These are phyloP conservation scores for Prinia subflava DNA, from an alignment of 2,113 vertebrate genomes.

Conservation along the genomic window DNA sequence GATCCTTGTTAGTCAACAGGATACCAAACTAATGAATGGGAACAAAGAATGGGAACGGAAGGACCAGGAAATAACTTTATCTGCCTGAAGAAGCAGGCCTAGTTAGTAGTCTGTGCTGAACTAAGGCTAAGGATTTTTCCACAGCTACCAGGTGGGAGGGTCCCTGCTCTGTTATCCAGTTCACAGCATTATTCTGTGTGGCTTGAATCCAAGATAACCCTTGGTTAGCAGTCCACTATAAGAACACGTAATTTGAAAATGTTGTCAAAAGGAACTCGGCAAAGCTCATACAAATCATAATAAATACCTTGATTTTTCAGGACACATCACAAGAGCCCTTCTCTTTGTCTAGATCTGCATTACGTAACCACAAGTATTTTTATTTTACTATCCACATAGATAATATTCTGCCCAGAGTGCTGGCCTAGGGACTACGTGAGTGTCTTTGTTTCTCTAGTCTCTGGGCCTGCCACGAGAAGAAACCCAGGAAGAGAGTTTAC, in stretches of 20 bases:
- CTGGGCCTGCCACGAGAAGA: background rate
- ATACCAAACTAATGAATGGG: background rate
- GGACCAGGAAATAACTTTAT: background rate
- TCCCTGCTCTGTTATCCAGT: background rate
- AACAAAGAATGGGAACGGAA: background rate
- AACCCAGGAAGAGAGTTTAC: background rate
- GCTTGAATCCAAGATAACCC: background rate
- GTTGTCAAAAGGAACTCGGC: background rate
- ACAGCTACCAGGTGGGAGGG: background rate
- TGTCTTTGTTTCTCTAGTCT: background rate
- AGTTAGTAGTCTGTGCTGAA: background rate
- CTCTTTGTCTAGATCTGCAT: background rate
- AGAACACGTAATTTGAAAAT: background rate
- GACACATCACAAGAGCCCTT: background rate
- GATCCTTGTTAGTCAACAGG: background rate
- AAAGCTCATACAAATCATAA: background rate
- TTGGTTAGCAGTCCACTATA: background rate
- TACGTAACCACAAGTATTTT: background rate
- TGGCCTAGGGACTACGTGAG: background rate
- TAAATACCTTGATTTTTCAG: background rate
- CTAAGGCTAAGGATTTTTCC: background rate
- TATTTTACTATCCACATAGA: background rate
- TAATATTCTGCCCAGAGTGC: background rate
- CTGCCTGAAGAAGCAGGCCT: background rate
- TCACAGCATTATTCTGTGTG: background rate